These are phyloP conservation scores for Opisthocomus hoazin DNA, from an alignment of 2,113 vertebrate species.

Conservation along the genomic window DNA sequence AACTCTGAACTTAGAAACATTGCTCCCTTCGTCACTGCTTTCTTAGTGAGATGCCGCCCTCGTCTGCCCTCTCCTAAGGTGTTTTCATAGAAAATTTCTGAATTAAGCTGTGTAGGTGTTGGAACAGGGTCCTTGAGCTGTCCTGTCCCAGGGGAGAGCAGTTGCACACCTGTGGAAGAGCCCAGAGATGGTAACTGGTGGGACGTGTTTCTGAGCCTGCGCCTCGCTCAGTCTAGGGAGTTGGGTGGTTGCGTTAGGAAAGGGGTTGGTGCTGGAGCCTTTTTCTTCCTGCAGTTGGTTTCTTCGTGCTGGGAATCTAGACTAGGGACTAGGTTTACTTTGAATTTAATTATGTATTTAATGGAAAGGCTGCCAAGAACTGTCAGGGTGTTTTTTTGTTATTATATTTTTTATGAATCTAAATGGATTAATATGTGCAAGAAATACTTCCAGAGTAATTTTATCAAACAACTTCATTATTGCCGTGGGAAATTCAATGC, in stretches of 20 bases:
- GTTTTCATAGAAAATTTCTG: not conserved
- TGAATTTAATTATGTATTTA: not conserved
- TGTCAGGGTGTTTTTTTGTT: not conserved
- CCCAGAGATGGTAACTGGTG: not conserved
- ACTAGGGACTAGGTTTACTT: not conserved
- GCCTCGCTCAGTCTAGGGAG: not conserved
- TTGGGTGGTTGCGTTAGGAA: not conserved
- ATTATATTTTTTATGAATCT: not conserved
- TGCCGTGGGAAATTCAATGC: not conserved
- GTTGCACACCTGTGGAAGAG: not conserved
- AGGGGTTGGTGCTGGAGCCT: not conserved
- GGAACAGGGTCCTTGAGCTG: not conserved
- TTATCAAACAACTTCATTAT: not conserved
- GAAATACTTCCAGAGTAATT: conserved; percentile 11
- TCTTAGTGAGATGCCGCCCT: not conserved
- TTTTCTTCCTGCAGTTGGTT: not conserved
- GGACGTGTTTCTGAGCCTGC: not conserved
- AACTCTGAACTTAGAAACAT: not conserved
- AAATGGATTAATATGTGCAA: not conserved
- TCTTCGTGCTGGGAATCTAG: not conserved
- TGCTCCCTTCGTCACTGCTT: not conserved
- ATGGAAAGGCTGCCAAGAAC: not conserved
- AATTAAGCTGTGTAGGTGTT: not conserved
- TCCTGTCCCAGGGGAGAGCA: not conserved
- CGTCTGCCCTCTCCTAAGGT: not conserved